phyloP scores from a whole-genome alignment of 2,113 vertebrate genomes.

The Chaetura pelagica region DNA sequence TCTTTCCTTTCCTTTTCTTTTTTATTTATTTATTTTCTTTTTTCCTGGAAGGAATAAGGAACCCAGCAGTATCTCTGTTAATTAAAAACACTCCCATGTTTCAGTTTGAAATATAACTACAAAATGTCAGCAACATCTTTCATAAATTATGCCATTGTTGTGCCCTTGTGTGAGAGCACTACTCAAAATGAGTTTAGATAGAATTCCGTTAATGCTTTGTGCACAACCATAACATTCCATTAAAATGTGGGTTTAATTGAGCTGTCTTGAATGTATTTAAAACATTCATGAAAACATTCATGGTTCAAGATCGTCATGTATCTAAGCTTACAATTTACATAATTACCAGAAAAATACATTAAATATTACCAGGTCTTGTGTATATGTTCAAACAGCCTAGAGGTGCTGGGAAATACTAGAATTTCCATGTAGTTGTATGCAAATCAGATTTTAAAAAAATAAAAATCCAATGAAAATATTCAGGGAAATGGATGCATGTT shows the following conservation, averaged over 20 bases:
- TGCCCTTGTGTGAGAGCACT: neutral
- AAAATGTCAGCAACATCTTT: neutral
- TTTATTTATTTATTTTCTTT: too few species aligned
- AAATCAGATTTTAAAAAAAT: neutral
- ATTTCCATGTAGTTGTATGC: neutral
- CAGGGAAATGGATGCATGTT: neutral
- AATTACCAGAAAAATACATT: neutral
- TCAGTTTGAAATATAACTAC: too few species aligned
- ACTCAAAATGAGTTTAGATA: neutral
- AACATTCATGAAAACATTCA: neutral
- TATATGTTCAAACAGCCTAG: neutral
- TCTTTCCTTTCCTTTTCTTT: too few species aligned
- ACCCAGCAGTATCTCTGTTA: too few species aligned
- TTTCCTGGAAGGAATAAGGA: too few species aligned
- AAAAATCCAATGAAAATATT: neutral
- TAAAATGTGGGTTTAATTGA: neutral
- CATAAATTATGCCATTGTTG: neutral
- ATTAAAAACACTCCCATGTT: too few species aligned
- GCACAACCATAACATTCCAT: neutral
- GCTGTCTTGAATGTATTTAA: neutral
- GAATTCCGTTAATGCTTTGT: neutral
- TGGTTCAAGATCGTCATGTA: neutral
- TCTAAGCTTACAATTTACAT: neutral
- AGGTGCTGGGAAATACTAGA: neutral
- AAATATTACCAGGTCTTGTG: neutral